phyloP scores from a whole-genome alignment of 2,113 vertebrate species.

The Hypanus sabinus region DNA sequence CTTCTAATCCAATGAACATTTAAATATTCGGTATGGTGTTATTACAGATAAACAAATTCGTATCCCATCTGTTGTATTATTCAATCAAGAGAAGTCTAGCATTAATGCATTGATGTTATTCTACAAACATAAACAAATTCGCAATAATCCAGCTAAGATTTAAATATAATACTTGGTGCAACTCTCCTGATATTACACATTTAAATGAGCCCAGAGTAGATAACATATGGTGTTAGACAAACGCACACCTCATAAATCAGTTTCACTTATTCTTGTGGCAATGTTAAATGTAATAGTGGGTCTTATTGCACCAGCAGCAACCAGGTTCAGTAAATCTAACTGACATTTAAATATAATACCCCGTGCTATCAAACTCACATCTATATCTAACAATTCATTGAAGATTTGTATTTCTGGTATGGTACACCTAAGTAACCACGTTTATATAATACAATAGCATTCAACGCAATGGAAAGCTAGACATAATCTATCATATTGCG shows the following conservation, averaged over 20 bases:
- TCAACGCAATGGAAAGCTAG: background rate
- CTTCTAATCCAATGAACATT: constrained; percentile 11
- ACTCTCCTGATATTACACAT: constrained; percentile 29
- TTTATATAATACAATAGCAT: background rate
- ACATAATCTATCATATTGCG: background rate
- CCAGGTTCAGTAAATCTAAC: background rate
- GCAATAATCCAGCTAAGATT: background rate
- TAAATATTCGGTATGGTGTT: background rate
- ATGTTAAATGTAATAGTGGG: constrained; percentile 12
- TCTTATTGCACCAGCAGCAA: background rate
- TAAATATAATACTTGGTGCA: background rate
- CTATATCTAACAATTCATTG: background rate
- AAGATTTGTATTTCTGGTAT: background rate
- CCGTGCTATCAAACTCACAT: background rate
- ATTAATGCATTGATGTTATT: constrained; percentile 23
- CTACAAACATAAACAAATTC: constrained; percentile 9
- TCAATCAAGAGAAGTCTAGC: constrained; percentile 28
- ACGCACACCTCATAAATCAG: background rate
- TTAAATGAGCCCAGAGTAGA: constrained; percentile 20
- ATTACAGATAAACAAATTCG: constrained; percentile 29
- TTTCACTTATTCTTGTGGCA: background rate
- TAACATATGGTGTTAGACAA: constrained; percentile 25
- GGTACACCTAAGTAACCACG: background rate
- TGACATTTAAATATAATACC: constrained; percentile 14
- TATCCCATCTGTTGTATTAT: constrained; percentile 1